Percentiles rank a stretch among this genome's conserved stretches.
Conservation (phyloP, 2,797 vertebrate genomes). For the Dryobates pubescens region DNA sequence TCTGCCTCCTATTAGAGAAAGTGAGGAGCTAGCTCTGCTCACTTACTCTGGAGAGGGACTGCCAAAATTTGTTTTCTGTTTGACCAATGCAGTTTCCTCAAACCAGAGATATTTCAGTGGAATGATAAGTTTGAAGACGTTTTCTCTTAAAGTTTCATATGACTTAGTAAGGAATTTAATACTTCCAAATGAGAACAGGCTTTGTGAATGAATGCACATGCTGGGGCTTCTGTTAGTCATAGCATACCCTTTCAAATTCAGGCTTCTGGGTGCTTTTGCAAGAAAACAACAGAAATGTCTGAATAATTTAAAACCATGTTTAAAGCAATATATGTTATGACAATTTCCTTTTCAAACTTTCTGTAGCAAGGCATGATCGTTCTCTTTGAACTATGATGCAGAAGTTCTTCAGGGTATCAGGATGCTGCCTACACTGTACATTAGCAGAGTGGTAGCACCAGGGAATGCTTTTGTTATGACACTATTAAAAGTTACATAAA, state of each 20-base stretch:
- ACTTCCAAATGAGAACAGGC: not conserved
- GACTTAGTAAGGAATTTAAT: not conserved
- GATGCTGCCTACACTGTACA: not conserved
- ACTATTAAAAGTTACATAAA: constrained; percentile 37
- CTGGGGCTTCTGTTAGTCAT: not conserved
- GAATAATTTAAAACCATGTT: constrained; percentile 34
- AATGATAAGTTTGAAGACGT: not conserved
- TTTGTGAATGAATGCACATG: not conserved
- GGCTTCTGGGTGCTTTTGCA: not conserved
- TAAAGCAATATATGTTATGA: not conserved
- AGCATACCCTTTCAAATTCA: not conserved
- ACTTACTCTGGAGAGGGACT: not conserved
- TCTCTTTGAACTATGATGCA: not conserved
- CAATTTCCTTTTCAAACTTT: not conserved
- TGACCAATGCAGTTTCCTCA: not conserved
- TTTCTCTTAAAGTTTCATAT: not conserved
- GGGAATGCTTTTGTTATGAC: not conserved
- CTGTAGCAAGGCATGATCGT: not conserved
- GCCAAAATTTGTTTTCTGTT: not conserved
- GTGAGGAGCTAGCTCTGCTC: not conserved
- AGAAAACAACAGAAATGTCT: not conserved
- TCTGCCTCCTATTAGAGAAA: not conserved
- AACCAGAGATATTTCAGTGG: not conserved
- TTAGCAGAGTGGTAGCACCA: not conserved
- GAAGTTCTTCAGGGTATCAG: not conserved